These are phyloP conservation scores for Mechanitis mazaeus DNA, from an alignment of 2,888 invertebrate species.

Conservation along the genomic window DNA sequence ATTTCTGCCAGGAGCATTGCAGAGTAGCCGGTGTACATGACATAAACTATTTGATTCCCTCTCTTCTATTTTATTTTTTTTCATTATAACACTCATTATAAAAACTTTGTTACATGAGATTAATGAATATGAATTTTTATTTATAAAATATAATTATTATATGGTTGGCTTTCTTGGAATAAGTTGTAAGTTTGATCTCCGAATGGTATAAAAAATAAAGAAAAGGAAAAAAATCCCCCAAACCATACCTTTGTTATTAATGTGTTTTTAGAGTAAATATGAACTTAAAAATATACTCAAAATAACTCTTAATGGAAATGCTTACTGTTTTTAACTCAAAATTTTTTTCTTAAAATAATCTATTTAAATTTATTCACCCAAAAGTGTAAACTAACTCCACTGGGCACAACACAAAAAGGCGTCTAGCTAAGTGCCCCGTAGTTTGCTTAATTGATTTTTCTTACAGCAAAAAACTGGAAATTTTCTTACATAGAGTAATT, in stretches of 20 bases:
- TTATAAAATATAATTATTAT: too few species aligned
- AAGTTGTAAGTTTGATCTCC: too few species aligned
- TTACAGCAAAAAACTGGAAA: conserved; percentile 8
- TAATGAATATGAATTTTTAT: too few species aligned
- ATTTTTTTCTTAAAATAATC: conserved; percentile 24
- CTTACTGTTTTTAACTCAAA: neutral
- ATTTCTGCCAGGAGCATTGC: neutral
- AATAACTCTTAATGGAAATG: too few species aligned
- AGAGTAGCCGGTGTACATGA: conserved; percentile 1
- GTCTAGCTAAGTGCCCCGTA: conserved; percentile 11
- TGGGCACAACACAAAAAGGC: conserved; percentile 15
- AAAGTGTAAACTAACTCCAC: conserved; percentile 29
- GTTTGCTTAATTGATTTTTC: conserved; percentile 20
- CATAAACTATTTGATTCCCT: conserved; percentile 4
- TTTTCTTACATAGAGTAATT: conserved; percentile 6
- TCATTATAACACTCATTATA: neutral
- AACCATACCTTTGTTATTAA: too few species aligned
- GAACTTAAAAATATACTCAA: too few species aligned
- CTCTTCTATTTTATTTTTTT: conserved; percentile 2
- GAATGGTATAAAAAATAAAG: too few species aligned
- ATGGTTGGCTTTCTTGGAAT: too few species aligned
- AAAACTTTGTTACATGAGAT: neutral
- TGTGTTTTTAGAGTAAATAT: too few species aligned
- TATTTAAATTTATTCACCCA: conserved; percentile 36
- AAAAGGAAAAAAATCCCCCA: too few species aligned